phyloP scores from a whole-genome alignment of 2,888 invertebrate species.

The Argyresthia albistria region DNA sequence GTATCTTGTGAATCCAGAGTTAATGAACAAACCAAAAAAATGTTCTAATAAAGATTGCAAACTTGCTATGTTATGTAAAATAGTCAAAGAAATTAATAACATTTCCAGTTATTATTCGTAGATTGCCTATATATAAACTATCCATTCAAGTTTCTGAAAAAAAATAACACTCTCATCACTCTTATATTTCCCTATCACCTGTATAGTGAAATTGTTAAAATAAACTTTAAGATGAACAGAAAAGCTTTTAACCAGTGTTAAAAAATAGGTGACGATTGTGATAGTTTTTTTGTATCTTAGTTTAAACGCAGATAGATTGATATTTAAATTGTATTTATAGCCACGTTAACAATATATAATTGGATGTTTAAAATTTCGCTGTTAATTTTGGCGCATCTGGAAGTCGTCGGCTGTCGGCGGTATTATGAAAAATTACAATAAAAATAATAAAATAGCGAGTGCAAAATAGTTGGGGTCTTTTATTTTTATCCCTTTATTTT shows the following conservation, averaged over 20 bases:
- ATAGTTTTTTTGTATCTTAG: constrained; percentile 8
- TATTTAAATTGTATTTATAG: background rate
- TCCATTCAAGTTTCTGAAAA: too few relatives aligned
- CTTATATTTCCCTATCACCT: background rate
- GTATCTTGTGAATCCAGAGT: too few relatives aligned
- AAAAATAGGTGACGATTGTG: constrained; percentile 18
- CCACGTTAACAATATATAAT: background rate
- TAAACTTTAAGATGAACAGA: background rate
- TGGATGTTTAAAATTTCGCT: constrained; percentile 27
- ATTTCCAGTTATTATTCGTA: too few relatives aligned
- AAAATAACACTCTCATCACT: too few relatives aligned
- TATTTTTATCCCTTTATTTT: too few relatives aligned
- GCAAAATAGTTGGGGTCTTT: constrained; percentile 19
- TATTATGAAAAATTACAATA: constrained; percentile 71
- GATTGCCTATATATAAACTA: too few relatives aligned
- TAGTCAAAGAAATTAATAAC: too few relatives aligned
- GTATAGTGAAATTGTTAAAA: background rate
- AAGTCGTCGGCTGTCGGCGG: constrained; percentile 37
- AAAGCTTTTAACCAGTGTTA: constrained; percentile 62
- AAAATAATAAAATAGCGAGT: constrained; percentile 68
- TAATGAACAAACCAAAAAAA: too few relatives aligned
- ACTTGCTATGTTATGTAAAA: too few relatives aligned
- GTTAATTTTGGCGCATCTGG: background rate
- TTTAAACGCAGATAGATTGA: background rate
- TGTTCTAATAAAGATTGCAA: too few relatives aligned